These are phyloP conservation scores for Electrona antarctica DNA, from an alignment of 2,113 vertebrate genomes.

Conservation along the genomic window DNA sequence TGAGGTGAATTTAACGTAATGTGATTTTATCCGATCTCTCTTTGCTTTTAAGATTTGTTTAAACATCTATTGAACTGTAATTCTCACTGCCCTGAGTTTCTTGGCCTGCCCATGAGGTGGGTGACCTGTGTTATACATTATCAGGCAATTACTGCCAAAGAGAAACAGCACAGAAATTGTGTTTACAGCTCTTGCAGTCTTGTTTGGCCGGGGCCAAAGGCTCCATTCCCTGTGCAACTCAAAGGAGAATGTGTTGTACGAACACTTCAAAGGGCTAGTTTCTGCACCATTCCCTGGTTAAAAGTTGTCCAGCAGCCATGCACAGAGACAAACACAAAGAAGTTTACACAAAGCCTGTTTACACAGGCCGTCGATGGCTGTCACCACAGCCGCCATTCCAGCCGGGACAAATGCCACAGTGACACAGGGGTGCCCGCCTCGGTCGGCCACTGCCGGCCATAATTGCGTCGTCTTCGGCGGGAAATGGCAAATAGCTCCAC, in stretches of 20 bases:
- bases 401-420: slow-evolving; percentile 62
- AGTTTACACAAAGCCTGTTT: slow-evolving; percentile 39
- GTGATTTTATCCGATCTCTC: not conserved
- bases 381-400: slow-evolving; percentile 51
- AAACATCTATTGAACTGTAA: not conserved
- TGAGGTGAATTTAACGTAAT: too few species aligned
- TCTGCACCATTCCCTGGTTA: too few species aligned
- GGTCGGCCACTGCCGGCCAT: slow-evolving; percentile 54
- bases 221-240: not conserved
- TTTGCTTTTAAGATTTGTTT: slow-evolving; percentile 1
- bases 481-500: slow-evolving; percentile 77
- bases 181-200: slow-evolving; percentile 29
- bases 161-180: slow-evolving; percentile 46
- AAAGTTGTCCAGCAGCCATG: too few species aligned
- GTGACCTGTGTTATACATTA: slow-evolving; percentile 23
- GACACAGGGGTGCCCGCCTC: slow-evolving; percentile 48
- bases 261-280: too few species aligned
- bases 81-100: slow-evolving; percentile 6
- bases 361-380: slow-evolving; percentile 70
- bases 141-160: slow-evolving; percentile 30
- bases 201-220: not conserved
- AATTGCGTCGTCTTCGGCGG: slow-evolving; percentile 75
- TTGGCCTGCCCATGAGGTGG: not conserved
- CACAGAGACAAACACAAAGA: too few species aligned
- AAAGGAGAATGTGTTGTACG: too few species aligned